These are phyloP conservation scores for Drosophila ercepeae DNA, from an alignment of 1,140 invertebrate species.

Conservation along the genomic window DNA sequence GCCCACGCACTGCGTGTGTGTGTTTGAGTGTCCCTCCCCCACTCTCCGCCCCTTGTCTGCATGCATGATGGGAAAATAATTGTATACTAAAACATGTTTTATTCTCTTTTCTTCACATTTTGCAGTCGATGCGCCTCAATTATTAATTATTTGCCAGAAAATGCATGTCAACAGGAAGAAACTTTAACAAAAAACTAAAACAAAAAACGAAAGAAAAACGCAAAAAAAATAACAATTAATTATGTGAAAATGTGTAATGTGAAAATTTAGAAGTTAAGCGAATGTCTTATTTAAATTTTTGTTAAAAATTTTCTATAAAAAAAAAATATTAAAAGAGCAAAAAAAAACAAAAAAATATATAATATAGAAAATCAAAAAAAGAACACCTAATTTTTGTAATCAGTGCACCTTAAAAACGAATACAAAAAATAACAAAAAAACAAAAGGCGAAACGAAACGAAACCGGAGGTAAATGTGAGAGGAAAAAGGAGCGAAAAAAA, in stretches of 20 bases:
- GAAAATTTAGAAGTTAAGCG: constrained; percentile 68
- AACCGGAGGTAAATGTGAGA: constrained; percentile 24
- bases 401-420: constrained; percentile 25
- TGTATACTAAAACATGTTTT: constrained; percentile 36
- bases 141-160: constrained; percentile 51
- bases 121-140: constrained; percentile 50
- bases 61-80: constrained; percentile 4
- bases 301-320: constrained; percentile 52
- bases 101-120: constrained; percentile 21
- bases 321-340: constrained; percentile 8
- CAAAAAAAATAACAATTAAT: constrained; percentile 27
- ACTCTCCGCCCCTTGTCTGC: neutral
- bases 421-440: constrained; percentile 24
- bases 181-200: constrained; percentile 33
- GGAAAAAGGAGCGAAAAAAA: constrained; percentile 65
- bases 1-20: constrained; percentile 21
- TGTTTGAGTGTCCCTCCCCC: neutral
- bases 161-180: constrained; percentile 52
- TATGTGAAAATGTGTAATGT: constrained; percentile 71
- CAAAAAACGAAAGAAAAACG: constrained; percentile 9
- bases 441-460: constrained; percentile 17
- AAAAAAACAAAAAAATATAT: constrained; percentile 36
- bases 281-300: constrained; percentile 76
- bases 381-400: constrained; percentile 1
- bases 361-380: constrained; percentile 17